Evolutionary conservation across 53 echinoderm and acorn worm genomes (phyloP).

Genomic region (Zoroaster sp.): DNA sequence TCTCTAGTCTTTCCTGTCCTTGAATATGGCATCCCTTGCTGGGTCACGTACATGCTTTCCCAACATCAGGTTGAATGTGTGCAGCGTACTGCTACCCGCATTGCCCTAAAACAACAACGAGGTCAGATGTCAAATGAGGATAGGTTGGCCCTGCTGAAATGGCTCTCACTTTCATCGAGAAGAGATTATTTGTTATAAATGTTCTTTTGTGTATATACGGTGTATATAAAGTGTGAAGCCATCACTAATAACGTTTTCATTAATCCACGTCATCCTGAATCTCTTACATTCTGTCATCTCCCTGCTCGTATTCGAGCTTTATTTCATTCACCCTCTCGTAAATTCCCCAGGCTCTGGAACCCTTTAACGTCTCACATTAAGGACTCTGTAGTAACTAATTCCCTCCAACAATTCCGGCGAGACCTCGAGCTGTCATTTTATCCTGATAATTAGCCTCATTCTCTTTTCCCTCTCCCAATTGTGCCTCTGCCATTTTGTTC

Average conservation of each 20-base stretch:
- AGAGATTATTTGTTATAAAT: not conserved
- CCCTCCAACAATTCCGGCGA: not conserved
- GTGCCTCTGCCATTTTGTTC: no score
- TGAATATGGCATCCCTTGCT: slow-evolving; percentile 21
- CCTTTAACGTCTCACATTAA: not conserved
- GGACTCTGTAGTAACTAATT: not conserved
- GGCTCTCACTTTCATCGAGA: not conserved
- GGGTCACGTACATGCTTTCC: not conserved
- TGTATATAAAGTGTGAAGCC: no score
- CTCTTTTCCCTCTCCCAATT: not conserved
- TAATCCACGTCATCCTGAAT: not conserved
- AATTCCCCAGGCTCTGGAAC: not conserved
- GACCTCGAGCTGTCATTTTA: not conserved
- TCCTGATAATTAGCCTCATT: not conserved
- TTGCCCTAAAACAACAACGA: not conserved
- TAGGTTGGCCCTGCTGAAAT: not conserved
- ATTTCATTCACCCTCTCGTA: slow-evolving; percentile 2
- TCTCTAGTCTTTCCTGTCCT: slow-evolving; percentile 24
- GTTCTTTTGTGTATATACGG: no score
- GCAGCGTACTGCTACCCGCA: not conserved
- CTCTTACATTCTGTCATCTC: not conserved
- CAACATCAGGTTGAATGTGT: not conserved
- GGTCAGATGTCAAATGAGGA: not conserved
- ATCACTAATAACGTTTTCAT: not conserved
- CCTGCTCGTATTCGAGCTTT: not conserved